Conservation (phyloP, 2,888 invertebrate species). For the Ochropacha duplaris region DNA sequence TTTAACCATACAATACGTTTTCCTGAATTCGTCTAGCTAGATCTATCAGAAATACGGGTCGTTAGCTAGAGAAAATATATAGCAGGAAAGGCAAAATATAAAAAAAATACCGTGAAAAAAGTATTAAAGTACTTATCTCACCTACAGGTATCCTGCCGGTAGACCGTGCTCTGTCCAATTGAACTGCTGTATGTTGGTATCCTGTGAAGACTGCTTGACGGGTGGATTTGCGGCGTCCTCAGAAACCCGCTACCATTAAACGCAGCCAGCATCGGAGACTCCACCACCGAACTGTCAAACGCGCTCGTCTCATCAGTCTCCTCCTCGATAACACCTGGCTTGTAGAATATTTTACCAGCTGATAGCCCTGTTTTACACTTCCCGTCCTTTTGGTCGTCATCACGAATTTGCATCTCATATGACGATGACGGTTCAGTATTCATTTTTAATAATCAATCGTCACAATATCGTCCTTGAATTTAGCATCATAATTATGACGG, state of each 20-base stretch:
- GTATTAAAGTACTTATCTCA: slow-evolving; percentile 33
- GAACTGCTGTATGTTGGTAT: slow-evolving; percentile 84
- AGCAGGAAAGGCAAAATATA: too few relatives aligned
- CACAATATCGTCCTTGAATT: slow-evolving; percentile 48
- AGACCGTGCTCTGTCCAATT: slow-evolving; percentile 80
- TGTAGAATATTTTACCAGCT: slow-evolving; percentile 75
- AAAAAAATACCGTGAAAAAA: too few relatives aligned
- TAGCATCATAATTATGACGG: slow-evolving; percentile 17
- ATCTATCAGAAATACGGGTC: too few relatives aligned
- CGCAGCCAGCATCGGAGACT: slow-evolving; percentile 68
- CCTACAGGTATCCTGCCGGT: slow-evolving; percentile 83
- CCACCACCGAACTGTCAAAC: slow-evolving; percentile 70
- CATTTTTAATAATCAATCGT: slow-evolving; percentile 39
- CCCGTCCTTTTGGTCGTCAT: slow-evolving; percentile 51
- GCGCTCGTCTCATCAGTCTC: slow-evolving; percentile 78
- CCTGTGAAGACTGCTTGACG: slow-evolving; percentile 78
- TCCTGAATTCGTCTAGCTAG: too few relatives aligned
- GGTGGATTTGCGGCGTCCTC: slow-evolving; percentile 61
- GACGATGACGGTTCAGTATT: slow-evolving; percentile 54
- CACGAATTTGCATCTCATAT: slow-evolving; percentile 66
- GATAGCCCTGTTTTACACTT: slow-evolving; percentile 50
- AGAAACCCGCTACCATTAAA: slow-evolving; percentile 56
- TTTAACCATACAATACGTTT: too few relatives aligned
- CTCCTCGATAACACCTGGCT: slow-evolving; percentile 71
- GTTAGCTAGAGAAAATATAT: too few relatives aligned